Evolutionary conservation across 2,113 vertebrate genomes (phyloP).

Genomic region (Xenopus laevis): DNA sequence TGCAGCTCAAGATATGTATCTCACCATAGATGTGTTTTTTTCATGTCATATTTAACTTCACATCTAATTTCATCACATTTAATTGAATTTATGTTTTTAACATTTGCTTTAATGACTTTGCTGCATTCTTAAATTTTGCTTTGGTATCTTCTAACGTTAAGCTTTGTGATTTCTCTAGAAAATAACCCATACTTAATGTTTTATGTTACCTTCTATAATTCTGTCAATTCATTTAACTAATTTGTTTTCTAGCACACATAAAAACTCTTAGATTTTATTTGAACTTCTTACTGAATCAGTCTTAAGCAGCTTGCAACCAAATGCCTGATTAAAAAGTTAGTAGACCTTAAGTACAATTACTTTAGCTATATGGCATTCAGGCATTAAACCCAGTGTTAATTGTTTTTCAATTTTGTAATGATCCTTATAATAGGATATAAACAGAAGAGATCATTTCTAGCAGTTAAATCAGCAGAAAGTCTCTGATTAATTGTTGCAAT

Average conservation of each 20-base stretch:
- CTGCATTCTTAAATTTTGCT: too few species aligned
- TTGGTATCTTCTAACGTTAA: too few species aligned
- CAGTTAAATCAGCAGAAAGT: constrained; percentile 76
- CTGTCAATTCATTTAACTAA: constrained; percentile 55
- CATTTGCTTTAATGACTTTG: too few species aligned
- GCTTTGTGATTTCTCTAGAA: too few species aligned
- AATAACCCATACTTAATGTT: too few species aligned
- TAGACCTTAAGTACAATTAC: constrained; percentile 81
- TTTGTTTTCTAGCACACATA: constrained; percentile 66
- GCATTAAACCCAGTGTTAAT: constrained; percentile 75
- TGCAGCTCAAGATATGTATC: too few species aligned
- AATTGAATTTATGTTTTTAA: too few species aligned
- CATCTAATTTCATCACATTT: too few species aligned
- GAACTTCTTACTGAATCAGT: constrained; percentile 65
- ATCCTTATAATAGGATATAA: constrained; percentile 75
- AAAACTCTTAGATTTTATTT: constrained; percentile 57
- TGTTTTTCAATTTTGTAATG: constrained; percentile 75
- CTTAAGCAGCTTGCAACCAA: constrained; percentile 74
- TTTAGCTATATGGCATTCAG: constrained; percentile 69
- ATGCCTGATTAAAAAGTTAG: constrained; percentile 83
- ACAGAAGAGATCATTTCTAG: constrained; percentile 70
- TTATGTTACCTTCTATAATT: not conserved
- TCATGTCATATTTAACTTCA: too few species aligned
- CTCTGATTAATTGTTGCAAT: constrained; percentile 66
- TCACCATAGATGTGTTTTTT: too few species aligned